phyloP scores from a whole-genome alignment of 2,888 invertebrate species.

The Ophraella communa region DNA sequence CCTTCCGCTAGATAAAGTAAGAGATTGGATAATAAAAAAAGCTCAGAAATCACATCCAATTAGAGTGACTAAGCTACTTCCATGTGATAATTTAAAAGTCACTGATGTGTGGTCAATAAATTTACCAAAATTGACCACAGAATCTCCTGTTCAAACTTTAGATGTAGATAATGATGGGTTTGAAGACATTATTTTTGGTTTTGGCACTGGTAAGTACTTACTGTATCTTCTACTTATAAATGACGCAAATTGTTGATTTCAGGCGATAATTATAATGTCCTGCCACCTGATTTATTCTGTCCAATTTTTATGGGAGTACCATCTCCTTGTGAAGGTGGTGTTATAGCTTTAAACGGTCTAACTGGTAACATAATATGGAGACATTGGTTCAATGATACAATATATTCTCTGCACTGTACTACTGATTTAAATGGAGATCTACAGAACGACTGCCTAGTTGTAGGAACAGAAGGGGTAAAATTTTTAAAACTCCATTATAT shows the following conservation, averaged over 20 bases:
- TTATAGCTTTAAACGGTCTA: slow-evolving; percentile 76
- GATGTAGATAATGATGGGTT: slow-evolving; percentile 76
- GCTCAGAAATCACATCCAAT: slow-evolving; percentile 36
- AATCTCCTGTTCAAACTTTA: slow-evolving; percentile 73
- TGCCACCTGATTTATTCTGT: slow-evolving; percentile 67
- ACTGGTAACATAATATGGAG: slow-evolving; percentile 78
- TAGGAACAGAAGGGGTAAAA: slow-evolving; percentile 74
- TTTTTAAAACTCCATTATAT: background rate
- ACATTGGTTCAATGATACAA: slow-evolving; percentile 73
- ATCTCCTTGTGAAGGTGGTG: slow-evolving; percentile 75
- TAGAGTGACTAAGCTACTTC: slow-evolving; percentile 57
- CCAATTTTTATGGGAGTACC: slow-evolving; percentile 71
- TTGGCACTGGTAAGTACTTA: slow-evolving; percentile 75
- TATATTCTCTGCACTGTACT: slow-evolving; percentile 76
- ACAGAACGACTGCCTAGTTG: slow-evolving; percentile 74
- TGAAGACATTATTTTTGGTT: slow-evolving; percentile 77
- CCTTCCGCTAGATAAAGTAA: slow-evolving; percentile 66
- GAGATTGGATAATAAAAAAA: slow-evolving; percentile 64
- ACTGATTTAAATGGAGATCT: slow-evolving; percentile 74
- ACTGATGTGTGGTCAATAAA: slow-evolving; percentile 72
- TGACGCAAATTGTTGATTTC: slow-evolving; percentile 20
- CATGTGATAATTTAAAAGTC: slow-evolving; percentile 67
- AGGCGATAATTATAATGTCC: slow-evolving; percentile 64
- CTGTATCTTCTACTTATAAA: too few species aligned
- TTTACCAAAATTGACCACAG: slow-evolving; percentile 74